Evolutionary conservation across 2,113 vertebrate genomes (phyloP).

Genomic region (Mus pahari): DNA sequence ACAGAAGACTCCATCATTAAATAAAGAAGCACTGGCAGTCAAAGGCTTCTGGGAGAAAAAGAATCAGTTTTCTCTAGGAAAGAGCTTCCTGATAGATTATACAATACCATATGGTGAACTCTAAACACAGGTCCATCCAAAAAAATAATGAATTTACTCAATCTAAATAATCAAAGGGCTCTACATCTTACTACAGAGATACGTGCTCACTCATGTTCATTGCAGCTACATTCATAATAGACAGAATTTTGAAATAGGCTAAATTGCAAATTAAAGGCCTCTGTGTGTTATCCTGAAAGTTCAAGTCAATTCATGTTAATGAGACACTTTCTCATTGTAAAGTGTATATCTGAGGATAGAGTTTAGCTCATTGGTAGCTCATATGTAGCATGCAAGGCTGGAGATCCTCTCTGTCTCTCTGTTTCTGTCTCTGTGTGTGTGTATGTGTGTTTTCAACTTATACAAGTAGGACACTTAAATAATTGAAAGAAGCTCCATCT

Average conservation of each 20-base stretch:
- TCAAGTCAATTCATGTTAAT: neutral
- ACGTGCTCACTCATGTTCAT: neutral
- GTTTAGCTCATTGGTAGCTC: neutral
- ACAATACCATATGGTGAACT: neutral
- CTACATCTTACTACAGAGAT: neutral
- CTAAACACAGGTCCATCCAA: neutral
- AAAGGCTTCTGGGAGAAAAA: neutral
- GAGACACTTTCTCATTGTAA: neutral
- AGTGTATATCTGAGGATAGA: neutral
- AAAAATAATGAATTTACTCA: neutral
- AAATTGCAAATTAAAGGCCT: neutral
- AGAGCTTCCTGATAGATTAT: neutral
- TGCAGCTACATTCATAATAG: neutral
- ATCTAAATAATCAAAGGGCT: neutral
- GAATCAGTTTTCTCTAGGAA: neutral
- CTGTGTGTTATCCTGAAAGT: no score
- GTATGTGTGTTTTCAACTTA: neutral
- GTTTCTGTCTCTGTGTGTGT: neutral
- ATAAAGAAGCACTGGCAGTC: neutral
- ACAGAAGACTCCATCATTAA: neutral
- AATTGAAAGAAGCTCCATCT: neutral
- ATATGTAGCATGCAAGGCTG: neutral
- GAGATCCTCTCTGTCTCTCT: neutral
- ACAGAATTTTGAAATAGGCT: neutral
- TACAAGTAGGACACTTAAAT: neutral